phyloP scores from a whole-genome alignment of 1,140 invertebrate species.

The Drosophila aff. region DNA sequence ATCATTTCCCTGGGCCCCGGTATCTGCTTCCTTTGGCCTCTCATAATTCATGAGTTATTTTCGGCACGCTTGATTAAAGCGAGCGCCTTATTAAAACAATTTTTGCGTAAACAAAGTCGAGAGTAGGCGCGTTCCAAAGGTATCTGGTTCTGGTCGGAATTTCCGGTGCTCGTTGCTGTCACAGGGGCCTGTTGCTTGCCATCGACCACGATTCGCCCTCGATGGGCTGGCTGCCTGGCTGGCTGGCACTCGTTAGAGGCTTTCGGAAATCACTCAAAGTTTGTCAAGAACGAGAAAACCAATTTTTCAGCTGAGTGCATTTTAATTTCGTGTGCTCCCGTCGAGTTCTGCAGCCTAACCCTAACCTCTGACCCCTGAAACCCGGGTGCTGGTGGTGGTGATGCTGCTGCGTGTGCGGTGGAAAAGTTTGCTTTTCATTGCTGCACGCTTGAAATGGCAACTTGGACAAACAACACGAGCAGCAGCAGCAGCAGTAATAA shows the following conservation, averaged over 20 bases:
- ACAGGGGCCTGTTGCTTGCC: slow-evolving; percentile 45
- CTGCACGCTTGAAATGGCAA: slow-evolving; percentile 81
- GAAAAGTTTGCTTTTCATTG: slow-evolving; percentile 83
- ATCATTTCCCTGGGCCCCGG: slow-evolving; percentile 17
- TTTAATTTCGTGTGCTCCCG: slow-evolving; percentile 78
- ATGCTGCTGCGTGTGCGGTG: slow-evolving; percentile 30
- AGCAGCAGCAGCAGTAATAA: slow-evolving; percentile 30
- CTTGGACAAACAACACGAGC: slow-evolving; percentile 77
- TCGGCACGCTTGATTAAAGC: slow-evolving; percentile 70
- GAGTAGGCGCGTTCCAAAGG: slow-evolving; percentile 37
- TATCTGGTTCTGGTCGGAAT: slow-evolving; percentile 33
- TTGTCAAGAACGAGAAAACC: slow-evolving; percentile 83
- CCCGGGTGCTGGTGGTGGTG: not conserved
- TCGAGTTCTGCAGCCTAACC: slow-evolving; percentile 49
- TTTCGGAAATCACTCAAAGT: slow-evolving; percentile 84
- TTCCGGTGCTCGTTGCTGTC: slow-evolving; percentile 5
- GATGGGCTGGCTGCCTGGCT: slow-evolving; percentile 4
- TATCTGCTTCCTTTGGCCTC: not conserved
- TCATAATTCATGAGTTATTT: slow-evolving; percentile 65
- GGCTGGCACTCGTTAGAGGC: slow-evolving; percentile 68
- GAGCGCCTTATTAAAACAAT: slow-evolving; percentile 60
- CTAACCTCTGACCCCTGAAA: slow-evolving; percentile 21
- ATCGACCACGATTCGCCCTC: slow-evolving; percentile 2
- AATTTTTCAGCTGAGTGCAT: slow-evolving; percentile 85
- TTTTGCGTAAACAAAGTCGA: slow-evolving; percentile 53